These are phyloP conservation scores for Stomatorhinus walkeri DNA, from an alignment of 2,797 vertebrate genomes.

Conservation along the genomic window DNA sequence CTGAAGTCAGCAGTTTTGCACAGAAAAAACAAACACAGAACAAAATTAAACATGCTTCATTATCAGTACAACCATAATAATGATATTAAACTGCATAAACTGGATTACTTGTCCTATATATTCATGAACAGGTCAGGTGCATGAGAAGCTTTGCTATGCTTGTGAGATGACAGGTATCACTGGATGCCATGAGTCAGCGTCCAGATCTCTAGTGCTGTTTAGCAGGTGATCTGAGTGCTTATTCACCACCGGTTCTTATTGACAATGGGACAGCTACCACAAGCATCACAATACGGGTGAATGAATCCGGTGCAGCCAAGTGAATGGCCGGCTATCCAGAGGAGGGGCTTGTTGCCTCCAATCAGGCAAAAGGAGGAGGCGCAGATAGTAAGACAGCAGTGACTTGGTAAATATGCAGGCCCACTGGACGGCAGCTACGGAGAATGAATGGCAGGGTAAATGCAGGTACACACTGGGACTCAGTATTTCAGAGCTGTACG, in stretches of 20 bases:
- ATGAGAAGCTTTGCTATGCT: neutral
- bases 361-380: neutral
- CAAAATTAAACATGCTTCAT: neutral
- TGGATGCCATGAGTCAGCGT: neutral
- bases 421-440: neutral
- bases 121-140: neutral
- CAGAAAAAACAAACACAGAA: neutral
- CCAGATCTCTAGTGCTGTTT: neutral
- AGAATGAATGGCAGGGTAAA: neutral
- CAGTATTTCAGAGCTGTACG: neutral
- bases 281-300: neutral
- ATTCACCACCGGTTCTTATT: neutral
- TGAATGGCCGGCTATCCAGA: neutral
- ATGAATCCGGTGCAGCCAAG: neutral
- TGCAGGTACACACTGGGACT: neutral
- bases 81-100: neutral
- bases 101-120: neutral
- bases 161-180: neutral
- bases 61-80: neutral
- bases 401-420: neutral
- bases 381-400: neutral
- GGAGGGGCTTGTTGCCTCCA: neutral
- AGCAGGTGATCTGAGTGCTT: neutral
- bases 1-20: neutral
- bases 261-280: neutral